Conservation (phyloP, 2,888 invertebrate genomes). For the Thera britannica region DNA sequence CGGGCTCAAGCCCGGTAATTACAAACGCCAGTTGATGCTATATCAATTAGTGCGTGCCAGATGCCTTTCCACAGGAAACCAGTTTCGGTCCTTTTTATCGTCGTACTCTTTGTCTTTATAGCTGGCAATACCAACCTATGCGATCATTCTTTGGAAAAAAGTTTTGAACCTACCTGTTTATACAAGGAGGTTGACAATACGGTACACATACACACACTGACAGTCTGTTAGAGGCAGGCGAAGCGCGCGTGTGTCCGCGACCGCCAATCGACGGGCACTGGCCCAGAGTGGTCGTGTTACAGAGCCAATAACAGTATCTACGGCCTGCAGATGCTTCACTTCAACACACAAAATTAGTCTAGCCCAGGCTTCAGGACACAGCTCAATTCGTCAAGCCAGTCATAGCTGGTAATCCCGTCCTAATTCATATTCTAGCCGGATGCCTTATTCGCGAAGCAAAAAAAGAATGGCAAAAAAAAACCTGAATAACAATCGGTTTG, state of each 20-base stretch:
- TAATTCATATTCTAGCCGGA: background rate
- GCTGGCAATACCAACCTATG: conserved; percentile 40
- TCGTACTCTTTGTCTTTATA: conserved; percentile 64
- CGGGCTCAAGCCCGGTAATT: conserved; percentile 54
- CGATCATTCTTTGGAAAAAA: conserved; percentile 38
- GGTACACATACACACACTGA: conserved; percentile 73
- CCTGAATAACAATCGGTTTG: background rate
- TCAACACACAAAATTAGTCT: background rate
- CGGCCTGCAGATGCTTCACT: conserved; percentile 18
- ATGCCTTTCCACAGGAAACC: conserved; percentile 76
- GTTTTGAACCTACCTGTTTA: conserved; percentile 78
- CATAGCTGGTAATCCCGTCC: conserved; percentile 5
- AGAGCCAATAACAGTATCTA: conserved; percentile 17
- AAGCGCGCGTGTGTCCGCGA: conserved; percentile 68
- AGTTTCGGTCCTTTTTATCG: conserved; percentile 74
- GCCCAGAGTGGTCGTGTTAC: conserved; percentile 52
- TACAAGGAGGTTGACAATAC: conserved; percentile 78
- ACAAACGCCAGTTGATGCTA: conserved; percentile 69
- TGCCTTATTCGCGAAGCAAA: background rate
- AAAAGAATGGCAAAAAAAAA: background rate
- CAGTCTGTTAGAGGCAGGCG: conserved; percentile 57
- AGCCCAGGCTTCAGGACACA: background rate
- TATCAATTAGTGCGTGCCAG: conserved; percentile 81
- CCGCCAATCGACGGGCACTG: conserved; percentile 73
- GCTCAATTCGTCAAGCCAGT: background rate